These are phyloP conservation scores for Drosophila mayaguana DNA, from an alignment of 2,888 invertebrate genomes.

Conservation along the genomic window DNA sequence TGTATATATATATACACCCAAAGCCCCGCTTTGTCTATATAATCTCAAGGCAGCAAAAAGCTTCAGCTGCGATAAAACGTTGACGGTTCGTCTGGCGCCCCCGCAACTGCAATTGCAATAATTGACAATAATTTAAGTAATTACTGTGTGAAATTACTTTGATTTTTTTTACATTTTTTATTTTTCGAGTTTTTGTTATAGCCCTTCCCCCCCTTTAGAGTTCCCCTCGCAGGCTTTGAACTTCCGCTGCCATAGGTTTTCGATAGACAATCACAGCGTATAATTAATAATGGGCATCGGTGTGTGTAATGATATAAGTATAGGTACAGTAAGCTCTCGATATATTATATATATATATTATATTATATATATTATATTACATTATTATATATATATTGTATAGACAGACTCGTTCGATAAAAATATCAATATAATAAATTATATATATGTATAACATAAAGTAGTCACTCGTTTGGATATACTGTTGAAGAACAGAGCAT, in stretches of 20 bases:
- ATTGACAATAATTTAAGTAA: slow-evolving; percentile 77
- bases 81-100: slow-evolving; percentile 54
- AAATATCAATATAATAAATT: not conserved
- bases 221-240: slow-evolving; percentile 13
- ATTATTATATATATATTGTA: no score
- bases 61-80: slow-evolving; percentile 32
- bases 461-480: not conserved
- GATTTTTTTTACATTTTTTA: slow-evolving; percentile 57
- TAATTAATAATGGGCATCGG: slow-evolving; percentile 50
- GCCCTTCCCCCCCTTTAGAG: not conserved
- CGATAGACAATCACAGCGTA: slow-evolving; percentile 44
- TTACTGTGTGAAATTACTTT: slow-evolving; percentile 68
- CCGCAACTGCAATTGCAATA: slow-evolving; percentile 68
- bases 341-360: no score
- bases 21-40: slow-evolving; percentile 3
- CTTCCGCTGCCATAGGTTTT: slow-evolving; percentile 42
- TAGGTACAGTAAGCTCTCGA: not conserved
- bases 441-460: not conserved
- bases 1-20: not conserved
- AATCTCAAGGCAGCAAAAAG: slow-evolving; percentile 1
- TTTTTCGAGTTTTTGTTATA: not conserved
- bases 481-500: not conserved
- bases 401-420: not conserved
- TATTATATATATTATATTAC: no score
- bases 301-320: slow-evolving; percentile 5